Evolutionary conservation across 1,140 invertebrate species (phyloP), one percentile per base, ranked within the genome.

Genomic region (Drosophila leontia): DNA sequence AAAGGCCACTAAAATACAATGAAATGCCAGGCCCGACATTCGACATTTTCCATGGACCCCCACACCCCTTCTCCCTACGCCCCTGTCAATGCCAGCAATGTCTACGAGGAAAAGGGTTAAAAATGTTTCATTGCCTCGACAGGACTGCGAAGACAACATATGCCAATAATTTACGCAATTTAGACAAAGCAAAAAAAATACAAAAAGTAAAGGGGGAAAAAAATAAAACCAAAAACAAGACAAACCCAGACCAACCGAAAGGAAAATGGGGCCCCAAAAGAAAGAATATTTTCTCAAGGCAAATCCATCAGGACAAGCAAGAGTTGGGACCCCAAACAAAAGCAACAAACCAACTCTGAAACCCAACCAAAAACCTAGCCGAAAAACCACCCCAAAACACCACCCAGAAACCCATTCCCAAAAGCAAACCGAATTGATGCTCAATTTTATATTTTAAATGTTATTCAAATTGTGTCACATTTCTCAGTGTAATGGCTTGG

Each of bases 391-490:
- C 2, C 37, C 7, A 15, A 23, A 0, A 19, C 34, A 0, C 13
- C 41, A n/a, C 15, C 44, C 39, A n/a, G n/a, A n/a, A 44, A 17
- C 42, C 42, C 42, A 9, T 8, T 11, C 47, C 51, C 26, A 37
- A 23, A 34, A 53, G 26, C 51, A 60, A 60, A 44, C 69, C 68
- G 63, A 86, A 82, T 87, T 83, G 84, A 83, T 88, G 84, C 84
- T 78, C 84, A 88, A 88, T 87, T 87, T 87, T 78, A 80, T 88
- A 88, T 88, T 88, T 88, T 88, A 88, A 88, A 88, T 88, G 85
- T 88, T 88, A 88, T 88, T 88, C 84, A 88, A 88, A 88, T 88
- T 90, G 84, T 88, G 84, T 78, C 84, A 88, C 84, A 88, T 88
- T 88, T 88, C 85, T 88, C 85, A 88, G 84, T 84, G 85, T 90